Evolutionary conservation across 2,797 vertebrate species (phyloP).

Genomic region (Lemur catta): DNA sequence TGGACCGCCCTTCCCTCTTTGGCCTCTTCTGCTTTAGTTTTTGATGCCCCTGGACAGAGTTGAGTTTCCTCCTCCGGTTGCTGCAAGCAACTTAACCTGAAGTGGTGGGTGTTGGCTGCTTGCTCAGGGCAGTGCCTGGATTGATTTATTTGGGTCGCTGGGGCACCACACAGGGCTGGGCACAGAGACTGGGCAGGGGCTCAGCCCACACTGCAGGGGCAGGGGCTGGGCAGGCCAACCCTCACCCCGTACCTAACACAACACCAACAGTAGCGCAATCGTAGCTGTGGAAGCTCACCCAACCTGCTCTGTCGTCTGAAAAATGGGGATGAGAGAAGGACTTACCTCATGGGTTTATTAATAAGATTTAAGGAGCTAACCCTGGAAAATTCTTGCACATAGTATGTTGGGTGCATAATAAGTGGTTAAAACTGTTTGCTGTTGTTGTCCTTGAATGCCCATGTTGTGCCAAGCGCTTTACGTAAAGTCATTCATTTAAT

Average conservation of each 20-base stretch:
- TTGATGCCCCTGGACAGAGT: neutral
- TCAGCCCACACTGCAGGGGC: neutral
- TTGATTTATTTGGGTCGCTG: no score
- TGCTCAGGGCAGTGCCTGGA: neutral
- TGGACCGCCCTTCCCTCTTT: neutral
- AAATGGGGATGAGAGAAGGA: neutral
- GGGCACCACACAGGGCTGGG: neutral
- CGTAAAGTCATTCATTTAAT: neutral
- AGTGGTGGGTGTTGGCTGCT: neutral
- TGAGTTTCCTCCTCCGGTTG: neutral
- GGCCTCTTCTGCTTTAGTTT: neutral
- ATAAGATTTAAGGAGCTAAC: neutral
- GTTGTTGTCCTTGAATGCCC: neutral
- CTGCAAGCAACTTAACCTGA: neutral
- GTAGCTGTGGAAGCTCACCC: neutral
- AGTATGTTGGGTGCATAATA: rapidly evolving
- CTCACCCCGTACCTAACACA: neutral
- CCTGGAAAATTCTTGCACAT: neutral
- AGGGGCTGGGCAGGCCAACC: no score
- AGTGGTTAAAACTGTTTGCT: neutral
- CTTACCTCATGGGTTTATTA: neutral
- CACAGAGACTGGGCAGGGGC: neutral
- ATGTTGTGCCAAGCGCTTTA: neutral
- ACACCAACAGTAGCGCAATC: rapidly evolving
- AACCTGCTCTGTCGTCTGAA: neutral